phyloP scores from a whole-genome alignment of 1,140 invertebrate species.

The Copidosoma floridanum region DNA sequence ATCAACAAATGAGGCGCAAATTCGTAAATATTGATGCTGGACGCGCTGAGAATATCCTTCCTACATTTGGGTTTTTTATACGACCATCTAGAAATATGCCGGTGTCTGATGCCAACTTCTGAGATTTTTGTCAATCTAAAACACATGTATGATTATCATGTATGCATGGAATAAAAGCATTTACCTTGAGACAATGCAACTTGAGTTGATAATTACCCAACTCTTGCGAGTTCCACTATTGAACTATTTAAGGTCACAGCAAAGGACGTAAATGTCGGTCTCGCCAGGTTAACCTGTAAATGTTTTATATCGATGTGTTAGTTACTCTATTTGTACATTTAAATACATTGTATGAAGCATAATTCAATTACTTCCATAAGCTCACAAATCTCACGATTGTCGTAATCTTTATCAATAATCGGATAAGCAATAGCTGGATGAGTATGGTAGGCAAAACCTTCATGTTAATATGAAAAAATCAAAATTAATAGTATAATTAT shows the following conservation, averaged over 20 bases:
- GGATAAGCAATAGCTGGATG: conserved; percentile 29
- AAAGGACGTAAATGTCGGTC: conserved; percentile 15
- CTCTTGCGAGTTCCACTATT: conserved; percentile 27
- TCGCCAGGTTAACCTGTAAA: too few species aligned
- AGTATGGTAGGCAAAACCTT: conserved; percentile 31
- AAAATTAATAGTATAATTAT: too few species aligned
- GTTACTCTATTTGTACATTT: too few species aligned
- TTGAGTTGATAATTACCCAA: conserved; percentile 29
- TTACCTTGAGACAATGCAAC: neutral
- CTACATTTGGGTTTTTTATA: conserved; percentile 34
- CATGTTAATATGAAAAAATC: too few species aligned
- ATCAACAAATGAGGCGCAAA: conserved; percentile 1
- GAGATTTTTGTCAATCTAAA: conserved; percentile 1
- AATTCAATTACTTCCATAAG: conserved; percentile 33
- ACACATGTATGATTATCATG: too few species aligned
- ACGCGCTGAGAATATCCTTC: conserved; percentile 27
- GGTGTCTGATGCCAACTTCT: neutral
- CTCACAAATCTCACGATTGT: conserved; percentile 31
- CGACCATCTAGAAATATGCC: conserved; percentile 33
- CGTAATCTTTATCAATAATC: conserved; percentile 26
- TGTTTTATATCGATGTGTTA: too few species aligned
- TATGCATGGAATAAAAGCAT: neutral
- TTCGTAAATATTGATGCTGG: conserved; percentile 8
- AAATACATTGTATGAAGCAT: too few species aligned
- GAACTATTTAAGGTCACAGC: conserved; percentile 26